Base-by-base conservation (phyloP, 2,888 invertebrate species). In the Eledone cirrhosa region DNA sequence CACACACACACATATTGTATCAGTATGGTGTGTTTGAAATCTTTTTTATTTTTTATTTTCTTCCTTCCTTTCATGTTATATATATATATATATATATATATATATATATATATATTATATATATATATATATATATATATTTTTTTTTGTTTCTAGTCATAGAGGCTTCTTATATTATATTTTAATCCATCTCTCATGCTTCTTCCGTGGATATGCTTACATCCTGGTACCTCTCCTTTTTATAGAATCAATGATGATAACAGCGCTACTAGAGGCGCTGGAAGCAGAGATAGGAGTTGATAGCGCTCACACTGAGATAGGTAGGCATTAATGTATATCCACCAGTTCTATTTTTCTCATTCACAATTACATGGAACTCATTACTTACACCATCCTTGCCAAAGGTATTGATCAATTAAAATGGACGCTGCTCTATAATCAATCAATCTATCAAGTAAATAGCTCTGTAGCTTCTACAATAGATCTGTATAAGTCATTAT, bases 171-270 rank as follows among this genome's bases (percentile, higher is more conserved):
- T 41, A n/a, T 13, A 29, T 72, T 72, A 31, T 67, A 31, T 33
- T 67, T 67, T 33, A 19, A 72, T 72, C 31, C 41, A 72, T 41
- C 33, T 72, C n/a, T 72, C 33, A 31, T 72, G 31, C 72, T 72
- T 72, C 72, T 72, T 72, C 72, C 29, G 29, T 72, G 72, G 72
- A 29, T 72, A 29, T 72, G 72, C 31, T 72, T 72, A 72, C 72
- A 33, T 33, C 72, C 72, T 72, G 72, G 29, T 72, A 72, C 72
- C 72, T 72, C 72, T 72, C 19, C 72, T 72, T 72, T 69, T 72
- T 72, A 72, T 72, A 72, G 72, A 72, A 72, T 72, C 72, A 72
- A 72, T 72, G 72, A 67, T 67, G 67, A 72, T 72, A 41, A 72
- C 72, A 72, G 72, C 72, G 33, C 72, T 72, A 72, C 72, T 72